phyloP scores from a whole-genome alignment of 2,797 vertebrate species.

The Rallus crepitans region DNA sequence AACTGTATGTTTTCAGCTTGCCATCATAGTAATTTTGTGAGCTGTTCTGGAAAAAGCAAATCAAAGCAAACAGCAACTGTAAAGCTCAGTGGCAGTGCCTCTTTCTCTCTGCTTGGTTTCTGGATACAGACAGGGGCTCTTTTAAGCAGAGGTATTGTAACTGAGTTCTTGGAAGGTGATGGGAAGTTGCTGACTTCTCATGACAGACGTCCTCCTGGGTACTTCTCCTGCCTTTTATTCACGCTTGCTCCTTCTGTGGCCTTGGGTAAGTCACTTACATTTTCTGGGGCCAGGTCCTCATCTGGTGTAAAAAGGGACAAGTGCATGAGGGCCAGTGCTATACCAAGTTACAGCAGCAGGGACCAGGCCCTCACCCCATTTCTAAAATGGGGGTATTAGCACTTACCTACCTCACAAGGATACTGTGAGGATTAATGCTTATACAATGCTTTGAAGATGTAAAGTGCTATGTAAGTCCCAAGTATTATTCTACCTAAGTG shows the following conservation, averaged over 20 bases:
- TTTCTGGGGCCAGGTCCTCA: not conserved
- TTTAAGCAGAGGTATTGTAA: not conserved
- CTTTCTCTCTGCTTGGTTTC: not conserved
- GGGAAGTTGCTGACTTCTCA: not conserved
- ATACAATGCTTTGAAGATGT: not conserved
- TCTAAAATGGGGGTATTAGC: not conserved
- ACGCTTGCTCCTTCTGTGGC: not conserved
- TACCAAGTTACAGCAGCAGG: not conserved
- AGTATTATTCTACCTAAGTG: not conserved
- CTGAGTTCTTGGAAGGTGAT: not conserved
- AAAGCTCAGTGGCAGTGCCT: not conserved
- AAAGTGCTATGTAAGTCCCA: not conserved
- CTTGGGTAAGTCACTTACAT: not conserved
- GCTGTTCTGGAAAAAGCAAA: not conserved
- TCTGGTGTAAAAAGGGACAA: not conserved
- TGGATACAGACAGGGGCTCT: not conserved
- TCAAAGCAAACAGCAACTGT: slow-evolving; percentile 18
- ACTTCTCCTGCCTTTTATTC: slow-evolving; percentile 15
- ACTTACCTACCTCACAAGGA: not conserved
- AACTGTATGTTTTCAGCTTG: not conserved
- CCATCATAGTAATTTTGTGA: not conserved
- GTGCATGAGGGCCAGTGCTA: not conserved
- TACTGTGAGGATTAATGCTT: slow-evolving; percentile 21
- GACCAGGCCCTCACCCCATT: not conserved
- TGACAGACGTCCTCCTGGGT: not conserved